Evolutionary conservation across 2,888 invertebrate genomes (phyloP), one percentile per base, ranked within the genome.

Genomic region (Penaeus monodon): DNA sequence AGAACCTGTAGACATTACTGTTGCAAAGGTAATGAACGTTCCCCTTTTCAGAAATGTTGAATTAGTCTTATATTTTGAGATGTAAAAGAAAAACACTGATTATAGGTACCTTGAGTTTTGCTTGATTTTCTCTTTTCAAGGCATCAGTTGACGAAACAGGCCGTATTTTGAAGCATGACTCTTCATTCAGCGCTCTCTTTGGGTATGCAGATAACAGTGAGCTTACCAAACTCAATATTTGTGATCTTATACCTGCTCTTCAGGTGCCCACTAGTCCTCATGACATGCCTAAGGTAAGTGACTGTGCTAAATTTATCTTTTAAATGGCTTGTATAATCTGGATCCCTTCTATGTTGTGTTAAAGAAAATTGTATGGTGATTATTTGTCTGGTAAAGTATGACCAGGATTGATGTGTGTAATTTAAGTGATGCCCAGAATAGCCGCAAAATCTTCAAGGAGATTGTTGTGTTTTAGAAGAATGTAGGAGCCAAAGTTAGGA

Each of bases 1-100:
- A n/a, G 88, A 88, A 29, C 88, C 88, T 22, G 80, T 88, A 44
- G 78, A 84, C 6, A 76, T 85, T 12, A 78, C 85, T n/a, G 81
- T 78, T 27, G 76, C 88, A 10, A 88, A 82, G 85, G 88, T 87
- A 44, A 7, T 74, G 27, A 20, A 33, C 29, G 12, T 68, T 81
- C n/a, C 81, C 24, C 38, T 10, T 57, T 57, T 17, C 17, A 57
- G 2, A 57, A 57, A 57, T 57, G 17, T 57, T 57, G 2, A 20
- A 57, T 1, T 57, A 17, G 57, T 57, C 3, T 57, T 57, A 57
- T 20, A 14, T 49, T 14, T 57, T 17, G 17, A 57, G 57, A 17
- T 17, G 57, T 17, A 20, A 57, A 12, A 57, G 57, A 4, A 17
- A 57, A 57, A 20, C 17, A 57, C 2, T 57, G 14, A 57, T 22